Evolutionary conservation across 2,113 vertebrate species (phyloP), one percentile per base, ranked within the genome.

Genomic region (Pyrgilauda ruficollis): DNA sequence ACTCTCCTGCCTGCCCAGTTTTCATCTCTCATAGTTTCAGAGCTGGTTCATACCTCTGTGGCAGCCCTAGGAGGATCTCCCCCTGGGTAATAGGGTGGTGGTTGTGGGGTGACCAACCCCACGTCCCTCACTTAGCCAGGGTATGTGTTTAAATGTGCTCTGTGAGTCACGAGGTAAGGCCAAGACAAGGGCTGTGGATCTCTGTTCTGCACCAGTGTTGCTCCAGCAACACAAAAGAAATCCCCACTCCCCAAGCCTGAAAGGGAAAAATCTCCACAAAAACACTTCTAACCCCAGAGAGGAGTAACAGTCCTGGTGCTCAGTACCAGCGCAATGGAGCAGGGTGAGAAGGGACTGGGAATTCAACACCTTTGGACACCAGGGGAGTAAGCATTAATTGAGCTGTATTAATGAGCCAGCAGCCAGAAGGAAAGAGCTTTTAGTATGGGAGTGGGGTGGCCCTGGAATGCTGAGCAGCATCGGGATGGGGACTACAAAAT

Each of bases 341-440:
- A 1, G 33, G 43, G 43, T 0, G 2, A 76, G 84, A 24, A 82
- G 74, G 62, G 63, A 7, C 46, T 62, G 61, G 66, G 73, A 82
- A 88, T 47, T 43, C 85, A 86, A 62, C 13, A 28, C 49, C 58
- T 64, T 49, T 1, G 13, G 63, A 55, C 41, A 72, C 4, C 28
- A 15, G 37, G 31, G 63, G 24, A 61, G 39, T 46, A 41, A 80
- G 85, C 83, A 59, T 69, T 91, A 91, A 93, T 81, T 89, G 91
- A 84, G 89, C 62, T 58, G 56, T 18, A 5, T 68, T 91, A 82
- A 91, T 22, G 84, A 89, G 31, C 87, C 26, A 7, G 61, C 43
- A 61, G 66, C 64, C 16, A 4, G 92, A 81, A 94, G 84, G 77
- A 28, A 91, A 91, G 87, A 87, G 77, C 81, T 94, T 74, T 91